Evolutionary conservation across 2,797 vertebrate species (phyloP), one percentile per base, ranked within the genome.

Genomic region (Podarcis siculus): DNA sequence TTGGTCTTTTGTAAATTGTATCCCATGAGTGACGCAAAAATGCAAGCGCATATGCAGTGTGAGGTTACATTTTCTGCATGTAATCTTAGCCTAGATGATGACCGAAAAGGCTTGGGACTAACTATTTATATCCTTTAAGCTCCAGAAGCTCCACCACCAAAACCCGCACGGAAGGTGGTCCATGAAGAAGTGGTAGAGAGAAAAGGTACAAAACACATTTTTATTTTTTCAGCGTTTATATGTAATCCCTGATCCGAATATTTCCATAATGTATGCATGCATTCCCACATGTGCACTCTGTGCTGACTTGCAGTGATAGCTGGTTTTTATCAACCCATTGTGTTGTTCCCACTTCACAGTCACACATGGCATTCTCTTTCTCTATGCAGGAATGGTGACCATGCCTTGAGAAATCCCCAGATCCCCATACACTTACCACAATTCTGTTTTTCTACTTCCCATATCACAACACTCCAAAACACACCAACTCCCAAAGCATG

Each of bases 151-250:
- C 87, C 92, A 75, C 95, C 95, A 91, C 95, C 96, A 93, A 97
- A 97, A 94, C 96, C 97, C 94, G 91, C 93, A 83, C 92, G 95
- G 92, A 89, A 77, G 90, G 90, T 96, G 35, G n/a, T 97, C 80
- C 96, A 97, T 84, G 97, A 97, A 92, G 97, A 97, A 92, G 90
- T 97, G 94, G 92, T 96, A 92, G 97, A 97, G 95, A 96, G 96
- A 79, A 95, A 97, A 96, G 97, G 97, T 97, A 97, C 78, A 95
- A 81, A 95, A 87, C 81, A 92, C 25, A n/a, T 6, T 76, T 75
- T 79, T 87, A 76, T 92, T 86, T 96, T 90, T 94, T 87, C 90
- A n/a, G 49, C 30, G 3, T 32, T 84, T 92, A 49, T 67, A 55
- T 15, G 85, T 91, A 85, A 58, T 0, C 2, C 8, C 79, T 79